Percentiles rank a stretch among this genome's conserved stretches.
phyloP scores from a whole-genome alignment of 2,888 invertebrate genomes.

The Netelia fuscicornis region DNA sequence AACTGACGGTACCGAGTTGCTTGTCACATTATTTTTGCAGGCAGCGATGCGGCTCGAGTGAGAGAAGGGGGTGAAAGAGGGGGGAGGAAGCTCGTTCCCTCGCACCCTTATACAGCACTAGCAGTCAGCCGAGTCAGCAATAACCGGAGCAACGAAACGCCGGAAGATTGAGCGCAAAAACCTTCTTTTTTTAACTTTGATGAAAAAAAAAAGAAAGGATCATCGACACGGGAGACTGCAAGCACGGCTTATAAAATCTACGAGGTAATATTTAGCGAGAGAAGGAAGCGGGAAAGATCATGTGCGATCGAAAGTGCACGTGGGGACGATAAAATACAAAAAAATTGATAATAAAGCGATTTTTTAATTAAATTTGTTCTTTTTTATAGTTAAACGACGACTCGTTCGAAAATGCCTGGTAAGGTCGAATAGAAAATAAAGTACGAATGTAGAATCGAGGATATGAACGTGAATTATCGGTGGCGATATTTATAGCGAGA shows the following conservation, averaged over 20 bases:
- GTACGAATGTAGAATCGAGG: too few species aligned
- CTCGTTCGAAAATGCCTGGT: too few species aligned
- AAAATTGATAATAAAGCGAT: too few species aligned
- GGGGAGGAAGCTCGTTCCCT: conserved; percentile 72
- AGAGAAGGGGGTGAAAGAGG: conserved; percentile 17
- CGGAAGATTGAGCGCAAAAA: conserved; percentile 25
- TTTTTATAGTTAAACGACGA: too few species aligned
- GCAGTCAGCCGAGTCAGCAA: conserved; percentile 78
- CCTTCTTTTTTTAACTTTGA: conserved; percentile 15
- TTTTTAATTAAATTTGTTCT: too few species aligned
- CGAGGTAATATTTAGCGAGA: neutral
- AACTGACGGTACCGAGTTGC: conserved; percentile 79
- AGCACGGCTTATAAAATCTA: too few species aligned
- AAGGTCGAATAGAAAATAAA: too few species aligned
- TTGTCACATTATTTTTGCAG: conserved; percentile 82
- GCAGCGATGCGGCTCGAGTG: conserved; percentile 78
- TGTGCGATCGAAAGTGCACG: too few species aligned
- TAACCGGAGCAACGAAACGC: conserved; percentile 73
- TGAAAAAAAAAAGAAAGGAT: neutral
- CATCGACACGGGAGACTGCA: neutral
- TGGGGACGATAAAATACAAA: too few species aligned
- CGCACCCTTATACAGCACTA: conserved; percentile 51
- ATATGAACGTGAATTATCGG: too few species aligned
- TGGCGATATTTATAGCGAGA: too few species aligned
- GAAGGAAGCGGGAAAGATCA: neutral